phyloP scores from a whole-genome alignment of 2,797 vertebrate species.

The Malurus leucopterus region DNA sequence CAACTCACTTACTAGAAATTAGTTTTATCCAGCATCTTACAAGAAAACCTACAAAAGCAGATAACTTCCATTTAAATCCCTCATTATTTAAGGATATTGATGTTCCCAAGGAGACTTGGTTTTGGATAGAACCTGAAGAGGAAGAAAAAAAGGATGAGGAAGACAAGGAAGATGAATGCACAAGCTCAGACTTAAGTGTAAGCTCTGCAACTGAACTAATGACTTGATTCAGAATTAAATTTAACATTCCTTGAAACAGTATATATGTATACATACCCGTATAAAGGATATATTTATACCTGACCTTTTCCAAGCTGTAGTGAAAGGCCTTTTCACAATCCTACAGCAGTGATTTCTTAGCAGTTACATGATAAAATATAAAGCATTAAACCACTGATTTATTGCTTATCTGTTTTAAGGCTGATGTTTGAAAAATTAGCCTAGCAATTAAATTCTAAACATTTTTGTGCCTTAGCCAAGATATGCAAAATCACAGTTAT shows the following conservation, averaged over 20 bases:
- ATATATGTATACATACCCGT: neutral
- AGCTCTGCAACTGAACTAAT: slow-evolving; percentile 4
- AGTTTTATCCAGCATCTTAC: neutral
- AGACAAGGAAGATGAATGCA: slow-evolving; percentile 58
- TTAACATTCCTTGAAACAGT: neutral
- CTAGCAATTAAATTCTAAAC: neutral
- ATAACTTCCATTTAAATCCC: neutral
- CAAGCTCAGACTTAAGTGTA: slow-evolving; percentile 65
- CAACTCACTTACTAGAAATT: neutral
- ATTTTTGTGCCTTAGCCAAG: neutral
- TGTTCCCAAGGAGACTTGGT: slow-evolving; percentile 72
- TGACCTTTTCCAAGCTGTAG: neutral
- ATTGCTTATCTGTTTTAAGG: neutral
- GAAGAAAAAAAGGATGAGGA: slow-evolving; percentile 66
- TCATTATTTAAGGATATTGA: slow-evolving; percentile 66
- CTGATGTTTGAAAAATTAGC: neutral
- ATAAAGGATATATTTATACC: neutral
- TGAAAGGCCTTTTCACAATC: neutral
- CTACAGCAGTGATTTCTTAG: neutral
- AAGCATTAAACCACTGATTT: neutral
- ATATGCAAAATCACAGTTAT: neutral
- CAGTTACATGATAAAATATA: neutral
- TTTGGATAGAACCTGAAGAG: slow-evolving; percentile 67
- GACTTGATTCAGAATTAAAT: neutral
- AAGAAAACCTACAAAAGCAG: neutral